Base-by-base conservation (phyloP, 2,888 invertebrate species). In the Patella ulyssiponensis region DNA sequence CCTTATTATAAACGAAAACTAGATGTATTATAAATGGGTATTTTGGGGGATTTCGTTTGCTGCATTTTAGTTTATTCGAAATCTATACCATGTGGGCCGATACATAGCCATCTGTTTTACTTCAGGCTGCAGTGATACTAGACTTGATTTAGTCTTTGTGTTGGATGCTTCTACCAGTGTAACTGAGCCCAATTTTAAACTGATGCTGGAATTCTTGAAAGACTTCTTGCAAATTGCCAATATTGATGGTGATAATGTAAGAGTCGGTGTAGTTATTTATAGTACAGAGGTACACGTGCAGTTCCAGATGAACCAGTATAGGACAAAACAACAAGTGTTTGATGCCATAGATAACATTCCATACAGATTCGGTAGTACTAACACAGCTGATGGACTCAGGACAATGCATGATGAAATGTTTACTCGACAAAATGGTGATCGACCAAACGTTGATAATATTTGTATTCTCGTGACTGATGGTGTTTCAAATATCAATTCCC, bases 381-480 rank as follows among this genome's bases (percentile, higher is more conserved):
- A 90, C 83, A 89, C 90, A 12, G 89, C 87, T 14, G 85, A 86
- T 73, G 90, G 87, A n/a, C 78, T 90, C 0, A 80, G 86, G 20
- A 81, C 85, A 14, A 86, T 88, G 84, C 85, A 87, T 53, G 74
- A 79, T 1, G 69, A 80, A 52, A 85, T 88, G 84, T 90, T 87
- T 78, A 83, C 82, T 4, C 72, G 76, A n/a, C 75, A 70, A 15
- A 85, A 83, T 69, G 90, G 90, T 9, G 90, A 90, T 80, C 80
- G 89, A 44, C 81, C 83, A 3, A 82, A 79, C 27, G 87, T 84
- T 4, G 82, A 82, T 3, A 88, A 89, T 79, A 80, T 88, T 64
- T 86, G 83, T 23, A 84, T 90, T 71, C 81, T 90, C 75, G 82
- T 90, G 74, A 89, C 90, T 20, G 90, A 90, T 78, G 88, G 88